Evolutionary conservation across 2,888 invertebrate species (phyloP).

Genomic region (Calameuta filiformis): DNA sequence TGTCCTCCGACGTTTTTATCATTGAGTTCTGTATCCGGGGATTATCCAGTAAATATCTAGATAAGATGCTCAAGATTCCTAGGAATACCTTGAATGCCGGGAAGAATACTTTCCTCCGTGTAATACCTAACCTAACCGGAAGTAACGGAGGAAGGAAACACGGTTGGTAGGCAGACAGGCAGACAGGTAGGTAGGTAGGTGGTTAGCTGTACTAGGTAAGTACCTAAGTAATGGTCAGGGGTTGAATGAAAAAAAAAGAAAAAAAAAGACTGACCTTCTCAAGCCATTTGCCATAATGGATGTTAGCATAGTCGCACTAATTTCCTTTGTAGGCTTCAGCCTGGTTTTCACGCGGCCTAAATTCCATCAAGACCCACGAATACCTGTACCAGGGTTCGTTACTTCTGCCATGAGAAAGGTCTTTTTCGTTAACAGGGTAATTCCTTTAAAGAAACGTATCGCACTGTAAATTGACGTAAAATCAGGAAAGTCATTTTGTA

Average conservation of each 20-base stretch:
- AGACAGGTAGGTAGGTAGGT: not conserved
- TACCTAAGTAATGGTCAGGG: not conserved
- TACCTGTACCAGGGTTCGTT: not conserved
- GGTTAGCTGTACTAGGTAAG: not conserved
- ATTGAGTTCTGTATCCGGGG: not conserved
- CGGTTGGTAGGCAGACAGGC: not conserved
- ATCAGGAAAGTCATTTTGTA: not conserved
- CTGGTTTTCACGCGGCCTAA: not conserved
- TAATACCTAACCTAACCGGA: not conserved
- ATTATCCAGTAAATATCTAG: not conserved
- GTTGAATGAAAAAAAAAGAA: not conserved
- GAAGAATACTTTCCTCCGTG: not conserved
- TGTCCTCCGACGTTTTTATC: not conserved
- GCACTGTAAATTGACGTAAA: not conserved
- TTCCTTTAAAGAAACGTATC: not conserved
- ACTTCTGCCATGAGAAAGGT: not conserved
- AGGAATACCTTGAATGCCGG: not conserved
- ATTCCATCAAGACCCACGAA: not conserved
- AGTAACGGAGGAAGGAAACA: not conserved
- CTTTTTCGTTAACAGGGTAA: not conserved
- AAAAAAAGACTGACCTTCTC: not conserved
- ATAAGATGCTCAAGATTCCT: not conserved
- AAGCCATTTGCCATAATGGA: not conserved
- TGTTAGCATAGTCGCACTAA: not conserved
- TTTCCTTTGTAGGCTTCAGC: not conserved